Evolutionary conservation across 2,888 invertebrate genomes (phyloP), one percentile per base, ranked within the genome.

Genomic region (Clistopyga incitator): DNA sequence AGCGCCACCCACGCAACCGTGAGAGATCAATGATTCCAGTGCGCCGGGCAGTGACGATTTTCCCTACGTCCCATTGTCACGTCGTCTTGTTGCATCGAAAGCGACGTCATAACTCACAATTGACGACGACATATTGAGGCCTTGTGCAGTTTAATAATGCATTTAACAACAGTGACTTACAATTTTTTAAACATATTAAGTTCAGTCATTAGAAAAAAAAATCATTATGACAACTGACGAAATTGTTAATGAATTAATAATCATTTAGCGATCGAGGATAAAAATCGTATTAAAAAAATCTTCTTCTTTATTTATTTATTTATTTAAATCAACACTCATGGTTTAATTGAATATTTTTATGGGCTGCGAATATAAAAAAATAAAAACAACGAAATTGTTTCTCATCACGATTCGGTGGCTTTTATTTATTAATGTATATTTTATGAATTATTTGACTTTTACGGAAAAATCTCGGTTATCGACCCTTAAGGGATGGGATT

Each of bases 21-120:
- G 67, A 67, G 84, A 81, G 88, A 89, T 89, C 89, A 89, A 89
- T 89, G 89, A 89, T 89, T 88, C 81, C 67, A 34, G 20, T 68
- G 65, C 61, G 56, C 47, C 18, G 25, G 10, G 20, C 54, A 34
- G 78, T 56, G 65, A 72, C 78, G 70, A 68, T 68, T 61, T 4
- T 6, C n/a, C 29, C 61, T 59, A 34, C 64, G 38, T 20, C 71
- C 52, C 78, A 56, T 68, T 34, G 61, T 25, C 15, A 29, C 45
- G 45, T 18, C 68, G 67, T 42, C 56, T 56, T 47, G n/a, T 47
- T 13, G n/a, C n/a, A n/a, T n/a, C n/a, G 13, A 47, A 50, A 6
- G 29, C 47, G 10, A 67, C 50, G 42, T 54, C 71, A 29, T 29
- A 65, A 42, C 25, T n/a, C n/a, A n/a, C n/a, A n/a, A n/a, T 71